Evolutionary conservation across 2,888 invertebrate species (phyloP).

Genomic region (Thymelicus lineola): DNA sequence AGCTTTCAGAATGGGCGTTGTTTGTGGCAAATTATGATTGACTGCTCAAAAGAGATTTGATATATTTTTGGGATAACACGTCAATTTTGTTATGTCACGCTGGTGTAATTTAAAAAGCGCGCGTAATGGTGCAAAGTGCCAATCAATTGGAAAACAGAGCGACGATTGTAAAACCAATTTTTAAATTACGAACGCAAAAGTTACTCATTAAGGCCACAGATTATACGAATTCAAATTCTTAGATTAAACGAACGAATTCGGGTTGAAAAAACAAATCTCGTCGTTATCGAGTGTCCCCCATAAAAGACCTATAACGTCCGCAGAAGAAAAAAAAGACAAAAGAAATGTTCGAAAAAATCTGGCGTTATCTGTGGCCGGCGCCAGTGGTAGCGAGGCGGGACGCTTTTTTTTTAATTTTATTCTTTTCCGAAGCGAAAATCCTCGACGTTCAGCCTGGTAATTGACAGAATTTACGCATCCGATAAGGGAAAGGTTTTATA

Average conservation of each 20-base stretch:
- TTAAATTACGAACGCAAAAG: slow-evolving; percentile 37
- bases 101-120: slow-evolving; percentile 18
- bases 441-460: slow-evolving; percentile 55
- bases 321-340: slow-evolving; percentile 59
- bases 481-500: slow-evolving; percentile 63
- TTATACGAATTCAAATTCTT: slow-evolving; percentile 40
- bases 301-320: slow-evolving; percentile 63
- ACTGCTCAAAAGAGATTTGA: slow-evolving; percentile 50
- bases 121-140: slow-evolving; percentile 28
- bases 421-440: slow-evolving; percentile 53
- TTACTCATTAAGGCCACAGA: slow-evolving; percentile 36
- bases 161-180: slow-evolving; percentile 24
- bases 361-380: slow-evolving; percentile 66
- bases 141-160: slow-evolving; percentile 26
- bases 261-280: slow-evolving; percentile 55
- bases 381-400: slow-evolving; percentile 64
- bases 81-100: slow-evolving; percentile 25
- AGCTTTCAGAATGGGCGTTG: slow-evolving; percentile 74
- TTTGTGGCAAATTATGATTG: slow-evolving; percentile 68
- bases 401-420: slow-evolving; percentile 50
- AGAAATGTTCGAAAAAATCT: slow-evolving; percentile 58
- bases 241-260: slow-evolving; percentile 41
- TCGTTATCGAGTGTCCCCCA: slow-evolving; percentile 59
- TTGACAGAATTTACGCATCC: slow-evolving; percentile 74
- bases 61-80: slow-evolving; percentile 50